Base-by-base conservation (phyloP, 2,113 vertebrate genomes). In the Leuciscus idus region DNA sequence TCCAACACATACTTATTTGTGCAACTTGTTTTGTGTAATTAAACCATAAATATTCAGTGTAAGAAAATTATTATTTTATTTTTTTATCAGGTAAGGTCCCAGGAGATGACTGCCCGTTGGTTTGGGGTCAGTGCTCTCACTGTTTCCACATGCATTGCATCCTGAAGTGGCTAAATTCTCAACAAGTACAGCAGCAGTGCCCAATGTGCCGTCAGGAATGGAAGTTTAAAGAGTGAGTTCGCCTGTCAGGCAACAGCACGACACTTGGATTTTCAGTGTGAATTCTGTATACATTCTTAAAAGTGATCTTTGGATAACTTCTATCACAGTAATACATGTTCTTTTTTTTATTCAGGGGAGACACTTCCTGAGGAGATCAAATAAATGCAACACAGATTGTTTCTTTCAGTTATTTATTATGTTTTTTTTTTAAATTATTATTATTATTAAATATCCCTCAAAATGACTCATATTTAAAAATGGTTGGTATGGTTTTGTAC, bases 121-220 rank as follows among this genome's bases (percentile, higher is more conserved):
- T 99, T 75, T 99, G 98, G 98, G 98, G 98, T 12, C 98, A 98
- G 94, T 99, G 98, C 84, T 98, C 97, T 0, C 98, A 99, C 92
- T 99, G 97, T 88, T 99, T 99, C 94, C 98, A 99, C 89, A 99
- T 99, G 98, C 98, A 99, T 91, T 99, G 98, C 92, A 99, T 99
- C 94, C 94, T 99, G 91, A 99, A 99, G 91, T 99, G 98, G 98
- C 96, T 99, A 36, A 97, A 98, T 91, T 97, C 98, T 0, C 98
- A 99, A 95, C 98, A 98, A 90, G 97, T 97, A 39, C 98, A 99
- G 94, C 98, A 99, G 92, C 98, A 98, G 93, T 99, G 98, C 55
- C 98, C 98, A 75, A 99, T 99, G 98, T 99, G 98, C 89, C 95
- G 98, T 7, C 98, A 98, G 92, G 98, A 99, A 91, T 99, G 98